phyloP scores from a whole-genome alignment of 2,888 invertebrate genomes.

The Caenorhabditis auriculariae region DNA sequence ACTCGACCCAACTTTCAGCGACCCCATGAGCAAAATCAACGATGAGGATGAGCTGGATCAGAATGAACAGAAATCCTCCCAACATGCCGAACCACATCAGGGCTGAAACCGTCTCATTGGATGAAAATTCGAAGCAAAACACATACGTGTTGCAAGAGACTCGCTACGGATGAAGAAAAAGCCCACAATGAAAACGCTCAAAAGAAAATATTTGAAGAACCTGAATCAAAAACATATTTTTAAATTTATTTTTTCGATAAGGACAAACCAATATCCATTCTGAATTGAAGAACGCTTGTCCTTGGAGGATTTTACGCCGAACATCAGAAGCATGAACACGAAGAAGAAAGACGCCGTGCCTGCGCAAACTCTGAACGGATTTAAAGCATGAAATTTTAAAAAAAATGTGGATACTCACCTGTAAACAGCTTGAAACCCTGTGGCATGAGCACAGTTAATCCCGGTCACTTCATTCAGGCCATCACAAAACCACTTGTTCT shows the following conservation, averaged over 20 bases:
- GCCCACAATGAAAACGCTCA: slow-evolving; percentile 87
- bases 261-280: slow-evolving; percentile 78
- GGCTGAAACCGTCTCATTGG: slow-evolving; percentile 57
- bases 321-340: slow-evolving; percentile 86
- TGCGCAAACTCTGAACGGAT: slow-evolving; percentile 79
- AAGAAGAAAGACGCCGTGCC: slow-evolving; percentile 88
- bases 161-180: slow-evolving; percentile 92
- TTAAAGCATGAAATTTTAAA: background rate
- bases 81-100: slow-evolving; percentile 99
- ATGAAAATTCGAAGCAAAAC: background rate
- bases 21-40: slow-evolving; percentile 96
- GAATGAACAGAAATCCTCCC: slow-evolving; percentile 91
- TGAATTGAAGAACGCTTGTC: slow-evolving; percentile 92
- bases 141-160: slow-evolving; percentile 66
- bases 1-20: slow-evolving; percentile 94
- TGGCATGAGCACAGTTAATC: slow-evolving; percentile 51
- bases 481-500: slow-evolving; percentile 61
- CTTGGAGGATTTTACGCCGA: slow-evolving; percentile 85
- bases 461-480: slow-evolving; percentile 31
- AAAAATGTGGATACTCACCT: slow-evolving; percentile 24
- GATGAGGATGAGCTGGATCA: slow-evolving; percentile 92
- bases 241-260: background rate
- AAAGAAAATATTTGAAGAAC: slow-evolving; percentile 85
- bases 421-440: slow-evolving; percentile 62
- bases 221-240: slow-evolving; percentile 73